Evolutionary conservation across 2,797 vertebrate species (phyloP).

Genomic region (Euphonia xanthogaster): DNA sequence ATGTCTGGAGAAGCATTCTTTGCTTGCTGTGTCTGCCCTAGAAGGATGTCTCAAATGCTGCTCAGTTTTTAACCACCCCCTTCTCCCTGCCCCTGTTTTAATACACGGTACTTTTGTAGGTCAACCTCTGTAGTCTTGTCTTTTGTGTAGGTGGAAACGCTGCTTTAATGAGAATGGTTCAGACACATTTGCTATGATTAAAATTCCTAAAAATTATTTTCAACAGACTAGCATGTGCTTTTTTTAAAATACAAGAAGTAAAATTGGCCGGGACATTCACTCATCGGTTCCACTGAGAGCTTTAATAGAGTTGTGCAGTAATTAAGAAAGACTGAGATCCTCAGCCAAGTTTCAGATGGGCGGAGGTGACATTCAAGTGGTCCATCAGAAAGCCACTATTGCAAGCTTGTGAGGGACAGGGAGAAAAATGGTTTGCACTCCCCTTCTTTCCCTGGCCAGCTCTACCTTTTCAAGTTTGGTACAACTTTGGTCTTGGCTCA

Average conservation of each 20-base stretch:
- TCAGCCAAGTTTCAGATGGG: conserved; percentile 26
- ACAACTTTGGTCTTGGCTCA: background rate
- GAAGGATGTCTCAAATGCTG: conserved; percentile 37
- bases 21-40: conserved; percentile 62
- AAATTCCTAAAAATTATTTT: conserved; percentile 71
- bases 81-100: conserved; percentile 10
- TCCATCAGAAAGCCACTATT: background rate
- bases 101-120: conserved; percentile 66
- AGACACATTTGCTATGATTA: conserved; percentile 72
- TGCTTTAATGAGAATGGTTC: conserved; percentile 69
- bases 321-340: conserved; percentile 30
- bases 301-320: conserved; percentile 30
- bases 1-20: conserved; percentile 59
- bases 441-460: background rate
- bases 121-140: conserved; percentile 53
- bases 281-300: conserved; percentile 19
- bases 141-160: conserved; percentile 65
- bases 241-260: background rate
- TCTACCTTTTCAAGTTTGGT: background rate
- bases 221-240: conserved; percentile 14
- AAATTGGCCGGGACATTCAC: conserved; percentile 17
- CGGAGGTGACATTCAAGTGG: conserved; percentile 60
- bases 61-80: background rate
- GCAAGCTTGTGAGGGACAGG: background rate
- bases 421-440: background rate